Evolutionary conservation across 2,888 invertebrate species (phyloP).

Genomic region (Amphipyra berbera): DNA sequence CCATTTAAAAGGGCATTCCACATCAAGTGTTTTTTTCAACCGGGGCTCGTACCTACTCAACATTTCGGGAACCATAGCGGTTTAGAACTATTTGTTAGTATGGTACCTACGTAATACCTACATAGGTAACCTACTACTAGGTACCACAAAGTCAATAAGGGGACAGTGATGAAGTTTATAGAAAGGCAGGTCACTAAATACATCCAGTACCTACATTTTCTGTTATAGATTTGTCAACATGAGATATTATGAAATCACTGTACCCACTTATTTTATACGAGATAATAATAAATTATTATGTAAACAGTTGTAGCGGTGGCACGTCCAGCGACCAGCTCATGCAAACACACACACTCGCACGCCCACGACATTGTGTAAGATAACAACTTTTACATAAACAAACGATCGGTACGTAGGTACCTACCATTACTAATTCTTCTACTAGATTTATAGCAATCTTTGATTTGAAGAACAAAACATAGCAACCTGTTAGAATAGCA

Average conservation of each 20-base stretch:
- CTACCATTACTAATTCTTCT: constrained; percentile 1
- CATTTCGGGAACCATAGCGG: no score
- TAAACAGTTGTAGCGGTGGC: constrained; percentile 21
- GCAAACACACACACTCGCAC: constrained; percentile 4
- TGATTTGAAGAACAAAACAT: background rate
- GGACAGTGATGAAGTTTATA: no score
- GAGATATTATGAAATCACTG: constrained; percentile 4
- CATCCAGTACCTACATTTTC: no score
- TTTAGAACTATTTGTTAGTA: no score
- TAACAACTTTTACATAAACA: constrained; percentile 15
- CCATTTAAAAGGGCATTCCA: no score
- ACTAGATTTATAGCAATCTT: background rate
- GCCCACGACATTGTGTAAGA: constrained; percentile 8
- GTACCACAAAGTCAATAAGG: no score
- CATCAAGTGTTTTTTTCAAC: no score
- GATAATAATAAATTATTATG: constrained; percentile 27
- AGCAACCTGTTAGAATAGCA: background rate
- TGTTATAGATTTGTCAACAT: no score
- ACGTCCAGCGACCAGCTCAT: constrained; percentile 7
- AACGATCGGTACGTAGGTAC: background rate
- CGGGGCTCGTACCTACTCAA: no score
- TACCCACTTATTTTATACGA: background rate
- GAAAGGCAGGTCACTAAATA: no score
- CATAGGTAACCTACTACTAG: no score
- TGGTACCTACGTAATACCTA: no score